Percentiles rank a stretch among this genome's conserved stretches.
phyloP scores from a whole-genome alignment of 1,140 invertebrate species.

The Ladona fulva region DNA sequence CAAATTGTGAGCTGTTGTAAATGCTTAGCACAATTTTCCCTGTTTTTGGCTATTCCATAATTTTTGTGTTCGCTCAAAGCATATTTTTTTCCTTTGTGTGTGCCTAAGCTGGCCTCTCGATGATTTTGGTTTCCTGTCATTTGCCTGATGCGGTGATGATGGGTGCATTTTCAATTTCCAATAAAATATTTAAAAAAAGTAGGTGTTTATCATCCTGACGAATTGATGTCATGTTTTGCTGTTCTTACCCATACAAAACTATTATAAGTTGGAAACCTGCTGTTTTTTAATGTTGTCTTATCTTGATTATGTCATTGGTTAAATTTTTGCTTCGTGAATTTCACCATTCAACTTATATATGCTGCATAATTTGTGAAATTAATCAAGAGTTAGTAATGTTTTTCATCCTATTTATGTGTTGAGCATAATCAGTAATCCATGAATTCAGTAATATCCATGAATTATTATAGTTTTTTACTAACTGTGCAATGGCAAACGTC shows the following conservation, averaged over 20 bases:
- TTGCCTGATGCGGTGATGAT: background rate
- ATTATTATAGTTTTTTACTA: background rate
- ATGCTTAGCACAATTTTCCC: background rate
- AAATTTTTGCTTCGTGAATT: too few species aligned
- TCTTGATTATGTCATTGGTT: too few species aligned
- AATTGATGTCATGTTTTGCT: background rate
- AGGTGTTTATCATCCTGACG: background rate
- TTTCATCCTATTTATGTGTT: too few species aligned
- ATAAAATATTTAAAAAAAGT: background rate
- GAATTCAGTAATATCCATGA: too few species aligned
- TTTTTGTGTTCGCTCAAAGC: conserved; percentile 5
- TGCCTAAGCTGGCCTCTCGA: background rate
- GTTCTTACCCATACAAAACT: background rate
- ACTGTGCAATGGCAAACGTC: conserved; percentile 3
- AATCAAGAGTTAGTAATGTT: too few species aligned
- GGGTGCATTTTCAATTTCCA: conserved; percentile 9
- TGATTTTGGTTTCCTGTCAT: background rate
- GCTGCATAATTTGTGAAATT: too few species aligned
- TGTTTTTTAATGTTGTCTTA: too few species aligned
- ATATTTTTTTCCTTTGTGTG: conserved; percentile 3
- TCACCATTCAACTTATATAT: too few species aligned
- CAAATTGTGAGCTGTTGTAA: conserved; percentile 1
- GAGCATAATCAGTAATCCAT: too few species aligned
- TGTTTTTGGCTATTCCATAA: conserved; percentile 4
- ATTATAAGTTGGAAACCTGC: background rate